Conservation (phyloP, 2,888 invertebrate genomes). For the Eupsilia transversa region DNA sequence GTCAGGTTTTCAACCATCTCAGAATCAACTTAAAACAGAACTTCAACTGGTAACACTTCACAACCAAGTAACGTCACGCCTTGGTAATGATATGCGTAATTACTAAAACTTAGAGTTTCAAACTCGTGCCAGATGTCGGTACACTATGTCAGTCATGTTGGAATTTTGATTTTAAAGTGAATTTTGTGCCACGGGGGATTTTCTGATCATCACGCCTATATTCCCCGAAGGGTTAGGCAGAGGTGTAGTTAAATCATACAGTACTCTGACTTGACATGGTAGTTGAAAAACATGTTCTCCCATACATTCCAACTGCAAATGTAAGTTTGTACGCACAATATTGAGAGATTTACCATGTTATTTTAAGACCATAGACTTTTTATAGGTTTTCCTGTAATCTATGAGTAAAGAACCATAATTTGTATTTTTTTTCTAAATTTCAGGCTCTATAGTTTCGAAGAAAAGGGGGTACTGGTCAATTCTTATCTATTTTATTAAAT, state of each 20-base stretch:
- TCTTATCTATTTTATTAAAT: too few species aligned
- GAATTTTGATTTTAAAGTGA: slow-evolving; percentile 23
- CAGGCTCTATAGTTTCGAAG: too few species aligned
- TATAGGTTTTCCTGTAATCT: too few species aligned
- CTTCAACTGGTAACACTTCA: slow-evolving; percentile 43
- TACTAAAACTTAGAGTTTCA: slow-evolving; percentile 47
- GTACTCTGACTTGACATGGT: too few species aligned
- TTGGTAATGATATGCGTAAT: slow-evolving; percentile 63
- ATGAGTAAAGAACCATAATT: too few species aligned
- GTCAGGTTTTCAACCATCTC: slow-evolving; percentile 41
- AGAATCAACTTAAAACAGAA: slow-evolving; percentile 49
- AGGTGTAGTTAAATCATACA: not conserved
- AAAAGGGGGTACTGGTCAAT: too few species aligned
- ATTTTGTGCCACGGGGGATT: not conserved
- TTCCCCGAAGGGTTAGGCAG: not conserved
- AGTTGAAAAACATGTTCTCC: too few species aligned
- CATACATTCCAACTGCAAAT: too few species aligned
- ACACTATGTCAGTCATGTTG: slow-evolving; percentile 27
- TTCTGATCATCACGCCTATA: not conserved
- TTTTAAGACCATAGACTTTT: too few species aligned
- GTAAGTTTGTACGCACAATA: too few species aligned
- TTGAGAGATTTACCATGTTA: too few species aligned
- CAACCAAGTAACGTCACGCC: slow-evolving; percentile 40
- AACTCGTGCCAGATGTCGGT: slow-evolving; percentile 50
- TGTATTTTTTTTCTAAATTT: too few species aligned